Base-by-base conservation (phyloP, 1,140 invertebrate genomes). In the Calliopsis andreniformis region DNA sequence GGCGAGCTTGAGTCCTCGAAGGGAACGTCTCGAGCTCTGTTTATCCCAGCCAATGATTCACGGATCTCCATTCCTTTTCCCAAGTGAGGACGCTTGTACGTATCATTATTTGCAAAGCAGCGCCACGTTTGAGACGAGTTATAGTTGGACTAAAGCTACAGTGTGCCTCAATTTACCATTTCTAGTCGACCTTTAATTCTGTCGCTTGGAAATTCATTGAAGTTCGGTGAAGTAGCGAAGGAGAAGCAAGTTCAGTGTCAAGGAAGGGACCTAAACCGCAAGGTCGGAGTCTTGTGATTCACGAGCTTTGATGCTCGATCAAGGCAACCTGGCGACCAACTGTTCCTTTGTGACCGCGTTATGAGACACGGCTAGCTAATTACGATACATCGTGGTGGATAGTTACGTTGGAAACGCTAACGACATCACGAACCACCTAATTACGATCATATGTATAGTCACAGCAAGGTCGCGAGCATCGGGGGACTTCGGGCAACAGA, bases 391-490 rank as follows among this genome's bases (percentile, higher is more conserved):
- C 39, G 28, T n/a, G 14, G n/a, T 3, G 18, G 35, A 30, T 23
- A 18, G 32, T 68, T 69, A 58, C 6, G 35, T n/a, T 14, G 12
- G 28, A 23, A 58, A 47, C 39, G 55, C 8, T 70, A 59, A 70
- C 16, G 14, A 43, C 3, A 25, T 70, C 58, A 45, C 53, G 67
- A 45, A 45, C 55, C 39, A 70, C 59, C 28, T 56, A 70, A 70
- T 59, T 70, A 70, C 8, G 28, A 56, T 5, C 32, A 7, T 8
- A 5, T 14, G 35, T 6, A 3, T 5, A 16, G 7, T 23, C n/a
- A 14, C 45, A n/a, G n/a, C 8, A 20, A 23, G 20, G 25, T 14
- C 4, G 8, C 8, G 67, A n/a, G 28, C 0, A n/a, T n/a, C 47
- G 16, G n/a, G 14, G 49, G 49, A 25, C 45, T 30, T 35, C 0